Evolutionary conservation across 2,888 invertebrate genomes (phyloP).

Genomic region (Ischnus inquisitorius): DNA sequence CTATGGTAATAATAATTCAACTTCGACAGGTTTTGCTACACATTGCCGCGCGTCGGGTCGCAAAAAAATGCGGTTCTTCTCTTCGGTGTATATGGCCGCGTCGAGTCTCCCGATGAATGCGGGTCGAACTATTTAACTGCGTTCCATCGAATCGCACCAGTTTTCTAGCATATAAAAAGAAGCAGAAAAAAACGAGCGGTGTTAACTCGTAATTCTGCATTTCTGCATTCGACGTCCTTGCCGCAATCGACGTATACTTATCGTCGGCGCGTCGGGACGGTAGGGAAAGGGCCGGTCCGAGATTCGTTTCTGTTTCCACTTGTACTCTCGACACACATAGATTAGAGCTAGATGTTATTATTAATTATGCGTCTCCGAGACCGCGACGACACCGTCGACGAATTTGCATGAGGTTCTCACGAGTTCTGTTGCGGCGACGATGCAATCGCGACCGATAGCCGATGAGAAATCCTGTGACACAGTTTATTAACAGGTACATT

Average conservation of each 20-base stretch:
- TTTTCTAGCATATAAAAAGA: not conserved
- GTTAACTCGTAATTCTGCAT: not conserved
- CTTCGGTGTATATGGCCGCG: not conserved
- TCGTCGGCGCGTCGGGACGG: not conserved
- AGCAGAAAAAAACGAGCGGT: too few relatives aligned
- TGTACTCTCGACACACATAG: not conserved
- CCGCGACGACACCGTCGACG: not conserved
- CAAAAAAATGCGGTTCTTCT: not conserved
- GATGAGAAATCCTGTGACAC: slow-evolving; percentile 16
- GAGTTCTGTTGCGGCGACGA: not conserved
- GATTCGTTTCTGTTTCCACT: not conserved
- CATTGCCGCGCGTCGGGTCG: not conserved
- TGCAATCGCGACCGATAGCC: not conserved
- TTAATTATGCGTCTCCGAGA: slow-evolving; percentile 5
- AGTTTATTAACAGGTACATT: not conserved
- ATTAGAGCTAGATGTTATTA: not conserved
- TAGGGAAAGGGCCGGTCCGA: not conserved
- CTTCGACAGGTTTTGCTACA: not conserved
- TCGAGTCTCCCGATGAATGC: not conserved
- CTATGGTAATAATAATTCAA: not conserved
- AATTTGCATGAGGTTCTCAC: slow-evolving; percentile 11
- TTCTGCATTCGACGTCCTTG: slow-evolving; percentile 5
- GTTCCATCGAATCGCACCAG: not conserved
- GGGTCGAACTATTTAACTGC: slow-evolving; percentile 1
- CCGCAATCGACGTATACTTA: not conserved